Conservation (phyloP, 2,888 invertebrate species). For the Pegoplata infirma region DNA sequence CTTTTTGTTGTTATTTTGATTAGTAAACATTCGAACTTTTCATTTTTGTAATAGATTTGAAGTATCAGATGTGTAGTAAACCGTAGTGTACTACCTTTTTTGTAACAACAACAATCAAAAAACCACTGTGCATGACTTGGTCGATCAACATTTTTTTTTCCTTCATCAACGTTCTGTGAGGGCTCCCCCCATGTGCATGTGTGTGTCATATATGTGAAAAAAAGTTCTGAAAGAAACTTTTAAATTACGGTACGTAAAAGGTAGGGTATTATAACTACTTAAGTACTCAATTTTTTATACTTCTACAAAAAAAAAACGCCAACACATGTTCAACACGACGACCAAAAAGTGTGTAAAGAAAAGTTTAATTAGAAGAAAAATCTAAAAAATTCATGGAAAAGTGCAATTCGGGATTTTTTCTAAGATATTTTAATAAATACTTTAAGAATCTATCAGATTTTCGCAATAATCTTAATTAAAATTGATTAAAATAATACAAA, state of each 20-base stretch:
- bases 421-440: conserved; percentile 4
- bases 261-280: conserved; percentile 47
- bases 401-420: conserved; percentile 9
- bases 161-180: conserved; percentile 18
- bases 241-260: conserved; percentile 34
- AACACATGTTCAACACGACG: conserved; percentile 56
- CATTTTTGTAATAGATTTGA: conserved; percentile 58
- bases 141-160: conserved; percentile 35
- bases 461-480: neutral
- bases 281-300: conserved; percentile 28
- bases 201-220: conserved; percentile 20
- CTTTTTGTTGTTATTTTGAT: conserved; percentile 34
- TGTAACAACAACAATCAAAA: conserved; percentile 42
- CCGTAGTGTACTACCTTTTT: conserved; percentile 54
- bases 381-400: conserved; percentile 8
- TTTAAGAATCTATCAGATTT: neutral
- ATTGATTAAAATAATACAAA: neutral
- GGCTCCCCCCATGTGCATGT: conserved; percentile 49
- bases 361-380: conserved; percentile 20
- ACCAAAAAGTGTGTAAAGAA: conserved; percentile 23
- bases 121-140: conserved; percentile 56
- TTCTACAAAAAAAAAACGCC: conserved; percentile 48
- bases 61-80: conserved; percentile 53
- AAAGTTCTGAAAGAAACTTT: conserved; percentile 19
- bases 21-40: conserved; percentile 46